A percentile compares a stretch with the other conserved stretches of the same genome.
Conservation (phyloP, 2,888 invertebrate species). For the Archaeoteleia sp. region DNA sequence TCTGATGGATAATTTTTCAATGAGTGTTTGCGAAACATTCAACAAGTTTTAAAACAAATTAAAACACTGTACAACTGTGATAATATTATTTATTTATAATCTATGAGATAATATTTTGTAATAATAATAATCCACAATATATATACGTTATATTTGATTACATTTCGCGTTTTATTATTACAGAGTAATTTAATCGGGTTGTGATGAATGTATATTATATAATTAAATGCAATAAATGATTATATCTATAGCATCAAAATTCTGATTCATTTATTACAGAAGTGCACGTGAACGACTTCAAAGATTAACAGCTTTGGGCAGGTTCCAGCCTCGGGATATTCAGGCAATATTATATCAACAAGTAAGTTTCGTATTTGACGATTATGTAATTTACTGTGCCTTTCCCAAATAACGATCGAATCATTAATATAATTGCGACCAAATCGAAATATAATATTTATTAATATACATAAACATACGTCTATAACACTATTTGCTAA, state of each 20-base stretch:
- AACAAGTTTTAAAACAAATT: too few relatives aligned
- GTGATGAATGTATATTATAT: neutral
- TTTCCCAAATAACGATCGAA: slow-evolving; percentile 13
- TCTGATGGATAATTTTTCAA: too few relatives aligned
- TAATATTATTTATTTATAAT: too few relatives aligned
- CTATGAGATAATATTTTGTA: too few relatives aligned
- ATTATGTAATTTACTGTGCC: slow-evolving; percentile 24
- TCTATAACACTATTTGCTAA: too few relatives aligned
- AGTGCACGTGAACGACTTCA: slow-evolving; percentile 89
- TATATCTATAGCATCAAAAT: slow-evolving; percentile 1
- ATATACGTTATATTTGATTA: neutral
- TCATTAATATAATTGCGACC: slow-evolving; percentile 10
- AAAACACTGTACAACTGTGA: too few relatives aligned
- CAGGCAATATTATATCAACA: slow-evolving; percentile 71
- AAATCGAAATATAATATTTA: too few relatives aligned
- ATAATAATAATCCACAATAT: too few relatives aligned
- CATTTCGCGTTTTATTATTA: neutral
- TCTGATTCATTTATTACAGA: slow-evolving; percentile 58
- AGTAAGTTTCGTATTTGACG: slow-evolving; percentile 59
- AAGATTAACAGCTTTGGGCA: slow-evolving; percentile 92
- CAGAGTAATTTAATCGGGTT: neutral
- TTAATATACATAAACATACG: too few relatives aligned
- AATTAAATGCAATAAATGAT: neutral
- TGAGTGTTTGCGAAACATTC: too few relatives aligned
- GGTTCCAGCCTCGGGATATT: slow-evolving; percentile 84